phyloP scores from a whole-genome alignment of 37 sponge, comb jelly and placozoan species.

The Theonella swinhoei region DNA sequence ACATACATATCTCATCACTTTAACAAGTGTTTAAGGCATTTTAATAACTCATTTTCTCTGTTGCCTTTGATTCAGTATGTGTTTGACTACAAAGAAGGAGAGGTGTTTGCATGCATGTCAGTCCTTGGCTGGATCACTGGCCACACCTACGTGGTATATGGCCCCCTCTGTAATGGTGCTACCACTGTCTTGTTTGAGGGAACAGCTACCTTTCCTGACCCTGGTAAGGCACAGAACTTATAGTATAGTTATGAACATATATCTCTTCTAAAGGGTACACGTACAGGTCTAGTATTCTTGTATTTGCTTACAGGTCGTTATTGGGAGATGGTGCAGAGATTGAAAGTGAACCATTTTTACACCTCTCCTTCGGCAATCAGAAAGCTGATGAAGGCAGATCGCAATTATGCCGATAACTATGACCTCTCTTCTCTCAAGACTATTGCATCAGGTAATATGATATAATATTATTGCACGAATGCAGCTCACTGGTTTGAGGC shows the following conservation, averaged over 20 bases:
- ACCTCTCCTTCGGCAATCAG: conserved; percentile 88
- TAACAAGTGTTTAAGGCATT: too few relatives aligned
- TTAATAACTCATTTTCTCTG: too few relatives aligned
- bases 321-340: conserved; percentile 86
- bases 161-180: conserved; percentile 89
- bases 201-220: conserved; percentile 83
- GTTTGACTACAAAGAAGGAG: conserved; percentile 85
- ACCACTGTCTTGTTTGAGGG: conserved; percentile 92
- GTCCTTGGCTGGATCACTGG: conserved; percentile 97
- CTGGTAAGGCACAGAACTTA: conserved; percentile 66
- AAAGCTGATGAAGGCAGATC: conserved; percentile 75
- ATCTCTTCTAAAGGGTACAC: neutral
- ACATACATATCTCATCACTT: too few relatives aligned
- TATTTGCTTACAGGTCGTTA: conserved; percentile 86
- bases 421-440: conserved; percentile 67
- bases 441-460: conserved; percentile 68
- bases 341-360: conserved; percentile 84
- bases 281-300: too few relatives aligned
- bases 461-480: too few relatives aligned
- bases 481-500: too few relatives aligned
- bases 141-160: conserved; percentile 91
- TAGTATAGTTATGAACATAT: too few relatives aligned
- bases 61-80: conserved; percentile 66
- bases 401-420: conserved; percentile 72
- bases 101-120: conserved; percentile 87